These are phyloP conservation scores for Aplocera efformata DNA, from an alignment of 2,888 invertebrate genomes.

Conservation along the genomic window DNA sequence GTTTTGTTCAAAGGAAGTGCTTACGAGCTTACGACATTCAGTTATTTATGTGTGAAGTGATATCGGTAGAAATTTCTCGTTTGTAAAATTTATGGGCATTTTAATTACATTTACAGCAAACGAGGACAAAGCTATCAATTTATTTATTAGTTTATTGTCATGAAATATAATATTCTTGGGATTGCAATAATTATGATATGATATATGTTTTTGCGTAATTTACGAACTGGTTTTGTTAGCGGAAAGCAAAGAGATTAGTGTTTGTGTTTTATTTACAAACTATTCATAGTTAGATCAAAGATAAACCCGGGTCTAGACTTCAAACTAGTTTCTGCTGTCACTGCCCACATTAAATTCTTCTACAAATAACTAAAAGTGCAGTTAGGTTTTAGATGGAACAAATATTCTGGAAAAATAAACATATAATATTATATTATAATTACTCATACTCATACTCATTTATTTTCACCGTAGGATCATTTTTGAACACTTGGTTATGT, in stretches of 20 bases:
- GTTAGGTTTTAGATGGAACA: no score
- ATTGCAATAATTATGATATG: conserved; percentile 12
- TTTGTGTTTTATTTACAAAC: conserved; percentile 4
- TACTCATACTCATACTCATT: no score
- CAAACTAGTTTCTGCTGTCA: conserved; percentile 3
- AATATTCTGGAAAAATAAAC: no score
- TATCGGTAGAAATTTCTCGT: conserved; percentile 21
- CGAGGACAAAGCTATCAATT: conserved; percentile 20
- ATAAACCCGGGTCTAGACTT: conserved; percentile 3
- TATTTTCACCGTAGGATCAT: no score
- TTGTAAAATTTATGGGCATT: conserved; percentile 19
- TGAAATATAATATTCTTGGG: conserved; percentile 15
- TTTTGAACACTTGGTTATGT: no score
- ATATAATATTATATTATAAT: no score
- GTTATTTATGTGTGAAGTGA: conserved; percentile 22
- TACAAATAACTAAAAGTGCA: no score
- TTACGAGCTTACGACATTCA: conserved; percentile 21
- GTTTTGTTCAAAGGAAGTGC: conserved; percentile 20
- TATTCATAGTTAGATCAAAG: conserved; percentile 5
- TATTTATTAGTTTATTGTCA: conserved; percentile 20
- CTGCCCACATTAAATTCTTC: no score
- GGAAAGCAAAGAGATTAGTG: conserved; percentile 4
- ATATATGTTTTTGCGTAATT: conserved; percentile 10
- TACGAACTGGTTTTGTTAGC: conserved; percentile 10
- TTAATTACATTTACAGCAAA: conserved; percentile 18